Base-by-base conservation (phyloP, 2,797 vertebrate species). In the Rhinophrynus dorsalis region DNA sequence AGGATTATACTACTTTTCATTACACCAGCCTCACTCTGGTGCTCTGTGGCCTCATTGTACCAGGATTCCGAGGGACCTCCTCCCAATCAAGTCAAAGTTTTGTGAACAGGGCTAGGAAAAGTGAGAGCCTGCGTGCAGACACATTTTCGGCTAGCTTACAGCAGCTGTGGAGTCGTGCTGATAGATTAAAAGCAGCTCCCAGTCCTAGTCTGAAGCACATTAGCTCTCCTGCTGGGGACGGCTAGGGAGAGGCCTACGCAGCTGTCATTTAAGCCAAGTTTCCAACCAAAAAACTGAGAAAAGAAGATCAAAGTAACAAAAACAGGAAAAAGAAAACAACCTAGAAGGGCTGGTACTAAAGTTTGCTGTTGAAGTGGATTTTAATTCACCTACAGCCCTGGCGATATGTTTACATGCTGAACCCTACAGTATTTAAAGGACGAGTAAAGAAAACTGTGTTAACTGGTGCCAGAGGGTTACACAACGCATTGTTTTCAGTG, bases 111-210 rank as follows among this genome's bases (percentile, higher is more conserved):
- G 90, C 90, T 92, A 88, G 86, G 78, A 76, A 56, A 78, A 78
- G 83, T 79, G 81, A 80, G 80, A 80, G 84, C 84, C 76, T 77
- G 75, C 82, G 79, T 86, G 91, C 89, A 90, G 91, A 88, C 89
- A 85, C 10, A 83, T 91, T 90, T 91, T 89, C 90, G 87, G 90
- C 90, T 91, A 89, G 89, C 85, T 94, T 93, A 92, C 92, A 92
- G 93, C 93, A 96, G 94, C 95, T 96, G 94, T 76, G 90, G 92
- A 86, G 82, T 86, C 95, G 81, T 89, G 94, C 95, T 97, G 95
- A 83, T 96, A 94, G 91, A 95, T 97, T 96, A 95, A 96, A 96
- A 95, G 92, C 92, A 91, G 87, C 92, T 93, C 92, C 91, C 92
- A 91, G 92, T 89, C 94, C 92, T 90, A 85, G 90, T 94, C 94